Evolutionary conservation across 2,113 vertebrate genomes (phyloP).

Genomic region (Phocoena sinus): DNA sequence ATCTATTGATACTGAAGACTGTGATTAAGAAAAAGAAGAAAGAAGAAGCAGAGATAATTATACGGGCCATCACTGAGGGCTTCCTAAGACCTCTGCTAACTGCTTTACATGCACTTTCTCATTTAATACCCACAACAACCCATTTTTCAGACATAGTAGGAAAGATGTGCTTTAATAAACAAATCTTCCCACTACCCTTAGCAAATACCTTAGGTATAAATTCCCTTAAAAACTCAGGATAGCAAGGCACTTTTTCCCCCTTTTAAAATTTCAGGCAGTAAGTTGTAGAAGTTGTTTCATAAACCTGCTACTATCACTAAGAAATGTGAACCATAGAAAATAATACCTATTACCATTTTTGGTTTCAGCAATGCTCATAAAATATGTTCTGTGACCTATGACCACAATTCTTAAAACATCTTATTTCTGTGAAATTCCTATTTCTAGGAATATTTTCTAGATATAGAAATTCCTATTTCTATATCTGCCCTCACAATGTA

Average conservation of each 20-base stretch:
- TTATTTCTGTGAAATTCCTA: not conserved
- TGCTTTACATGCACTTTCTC: not conserved
- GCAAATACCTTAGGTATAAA: not conserved
- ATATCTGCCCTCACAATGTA: not conserved
- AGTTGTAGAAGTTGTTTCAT: not conserved
- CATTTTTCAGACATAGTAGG: not conserved
- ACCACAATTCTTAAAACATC: not conserved
- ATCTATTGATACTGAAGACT: not conserved
- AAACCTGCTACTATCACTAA: not conserved
- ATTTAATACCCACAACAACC: not conserved
- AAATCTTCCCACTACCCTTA: not conserved
- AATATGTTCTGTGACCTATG: not conserved
- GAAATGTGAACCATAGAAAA: not conserved
- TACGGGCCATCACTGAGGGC: not conserved
- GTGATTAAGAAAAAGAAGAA: not conserved
- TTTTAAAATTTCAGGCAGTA: conserved; percentile 10
- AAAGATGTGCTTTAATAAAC: not conserved
- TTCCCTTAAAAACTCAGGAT: not conserved
- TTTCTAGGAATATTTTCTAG: not conserved
- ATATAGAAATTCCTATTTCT: not conserved
- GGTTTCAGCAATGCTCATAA: not conserved
- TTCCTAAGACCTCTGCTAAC: not conserved
- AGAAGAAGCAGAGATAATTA: not conserved
- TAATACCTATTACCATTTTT: not conserved
- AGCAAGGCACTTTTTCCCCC: not conserved